Evolutionary conservation across 2,113 vertebrate genomes (phyloP), one percentile per base, ranked within the genome.

Genomic region (Ophiodon elongatus): DNA sequence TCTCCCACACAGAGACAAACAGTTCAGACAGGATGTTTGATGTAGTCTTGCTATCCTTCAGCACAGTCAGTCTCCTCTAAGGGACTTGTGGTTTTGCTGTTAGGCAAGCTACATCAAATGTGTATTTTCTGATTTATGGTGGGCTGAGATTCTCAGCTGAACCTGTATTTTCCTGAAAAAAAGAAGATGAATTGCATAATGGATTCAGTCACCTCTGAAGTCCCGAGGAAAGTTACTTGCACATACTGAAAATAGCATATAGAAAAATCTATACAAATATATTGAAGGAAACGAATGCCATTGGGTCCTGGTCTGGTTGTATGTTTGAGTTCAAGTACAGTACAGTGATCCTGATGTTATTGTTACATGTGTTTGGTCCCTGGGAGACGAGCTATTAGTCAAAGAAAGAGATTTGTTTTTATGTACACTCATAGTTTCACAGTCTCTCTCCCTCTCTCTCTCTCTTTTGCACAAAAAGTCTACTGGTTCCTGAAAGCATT

Each of bases 181-280:
- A 73, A 37, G 79, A 80, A 50, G 8, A 50, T 39, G 27, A 85
- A 85, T 93, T 94, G 93, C 93, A 94, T 94, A 94, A 89, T 80
- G 66, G 82, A 52, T 87, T 81, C n/a, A 79, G 54, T 72, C 62
- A 70, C 67, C 14, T 62, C 25, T 60, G 31, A 67, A 82, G 63
- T 52, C 62, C 39, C 1, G 64, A 72, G 37, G 79, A 77, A 80
- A 54, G 31, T 8, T 64, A 68, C 11, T 73, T 70, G 25, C 62
- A 63, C 31, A 23, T 79, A 13, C 50, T 84, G 52, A 79, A 88
- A 85, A 82, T 66, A 86, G 65, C 21, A 43, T 72, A 31, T 75
- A 87, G 76, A 89, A 88, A 91, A 88, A 81, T 84, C 76, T 56
- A 73, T 84, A 91, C 52, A 83, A 66, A 89, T 69, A 89, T 80